Evolutionary conservation across 1,140 invertebrate genomes (phyloP).

Genomic region (Mizuhopecten yessoensis): DNA sequence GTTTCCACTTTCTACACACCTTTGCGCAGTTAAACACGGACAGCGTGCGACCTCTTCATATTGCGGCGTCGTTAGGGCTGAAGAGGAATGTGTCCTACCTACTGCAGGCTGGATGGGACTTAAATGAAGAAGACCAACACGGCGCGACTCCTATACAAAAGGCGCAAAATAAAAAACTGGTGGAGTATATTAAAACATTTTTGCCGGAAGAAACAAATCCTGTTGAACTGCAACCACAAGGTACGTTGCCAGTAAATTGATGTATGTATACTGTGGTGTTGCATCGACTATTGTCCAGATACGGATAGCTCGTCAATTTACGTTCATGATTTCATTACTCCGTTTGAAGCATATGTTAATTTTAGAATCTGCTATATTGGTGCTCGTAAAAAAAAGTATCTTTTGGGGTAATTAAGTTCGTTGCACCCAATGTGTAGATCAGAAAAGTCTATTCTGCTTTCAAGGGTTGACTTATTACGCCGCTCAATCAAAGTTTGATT

Average conservation of each 20-base stretch:
- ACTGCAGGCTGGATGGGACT: neutral
- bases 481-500: too few species aligned
- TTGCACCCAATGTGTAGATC: too few species aligned
- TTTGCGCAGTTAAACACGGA: neutral
- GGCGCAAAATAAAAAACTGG: neutral
- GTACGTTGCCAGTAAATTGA: neutral
- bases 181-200: neutral
- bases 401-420: too few species aligned
- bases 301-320: too few species aligned
- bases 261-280: too few species aligned
- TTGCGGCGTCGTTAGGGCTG: neutral
- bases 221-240: neutral
- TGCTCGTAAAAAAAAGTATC: too few species aligned
- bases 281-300: too few species aligned
- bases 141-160: neutral
- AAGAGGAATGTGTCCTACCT: neutral
- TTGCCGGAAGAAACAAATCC: neutral
- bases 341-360: too few species aligned
- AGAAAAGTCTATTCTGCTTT: too few species aligned
- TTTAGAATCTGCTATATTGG: neutral
- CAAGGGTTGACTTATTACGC: too few species aligned
- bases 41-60: neutral
- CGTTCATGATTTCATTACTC: too few species aligned
- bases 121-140: neutral
- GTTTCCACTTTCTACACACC: neutral